Percentiles rank a stretch among this genome's conserved stretches.
phyloP scores from a whole-genome alignment of 2,888 invertebrate species.

The Cryptus armator region DNA sequence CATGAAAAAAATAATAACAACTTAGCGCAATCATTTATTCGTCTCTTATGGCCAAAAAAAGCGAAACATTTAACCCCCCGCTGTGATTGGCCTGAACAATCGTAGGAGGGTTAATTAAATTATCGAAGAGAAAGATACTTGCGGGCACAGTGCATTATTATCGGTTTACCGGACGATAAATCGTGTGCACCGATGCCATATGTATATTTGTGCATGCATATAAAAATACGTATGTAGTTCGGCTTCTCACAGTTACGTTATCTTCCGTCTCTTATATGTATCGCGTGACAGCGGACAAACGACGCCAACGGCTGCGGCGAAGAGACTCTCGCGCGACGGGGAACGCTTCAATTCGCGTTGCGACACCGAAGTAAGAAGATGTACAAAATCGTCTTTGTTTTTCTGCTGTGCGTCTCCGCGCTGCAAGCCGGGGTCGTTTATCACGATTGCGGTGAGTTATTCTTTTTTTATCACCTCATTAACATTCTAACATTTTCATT shows the following conservation, averaged over 20 bases:
- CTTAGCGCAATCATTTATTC: too few species aligned
- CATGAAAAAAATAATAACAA: too few species aligned
- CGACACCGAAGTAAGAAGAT: constrained; percentile 71
- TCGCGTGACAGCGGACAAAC: neutral
- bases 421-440: constrained; percentile 57
- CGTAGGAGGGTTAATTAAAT: too few species aligned
- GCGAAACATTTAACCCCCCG: too few species aligned
- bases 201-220: too few species aligned
- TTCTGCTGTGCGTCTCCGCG: constrained; percentile 65
- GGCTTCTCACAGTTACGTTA: constrained; percentile 1
- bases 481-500: neutral
- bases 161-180: too few species aligned
- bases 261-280: neutral
- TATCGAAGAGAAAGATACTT: too few species aligned
- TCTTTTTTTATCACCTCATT: constrained; percentile 14
- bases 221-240: too few species aligned
- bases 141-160: too few species aligned
- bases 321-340: neutral
- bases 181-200: too few species aligned
- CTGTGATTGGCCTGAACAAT: too few species aligned
- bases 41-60: too few species aligned
- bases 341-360: constrained; percentile 65
- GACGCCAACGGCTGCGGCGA: neutral
- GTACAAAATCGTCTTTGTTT: constrained; percentile 64
- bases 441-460: constrained; percentile 72